These are phyloP conservation scores for Anastrepha obliqua DNA, from an alignment of 1,140 invertebrate genomes.

Conservation along the genomic window DNA sequence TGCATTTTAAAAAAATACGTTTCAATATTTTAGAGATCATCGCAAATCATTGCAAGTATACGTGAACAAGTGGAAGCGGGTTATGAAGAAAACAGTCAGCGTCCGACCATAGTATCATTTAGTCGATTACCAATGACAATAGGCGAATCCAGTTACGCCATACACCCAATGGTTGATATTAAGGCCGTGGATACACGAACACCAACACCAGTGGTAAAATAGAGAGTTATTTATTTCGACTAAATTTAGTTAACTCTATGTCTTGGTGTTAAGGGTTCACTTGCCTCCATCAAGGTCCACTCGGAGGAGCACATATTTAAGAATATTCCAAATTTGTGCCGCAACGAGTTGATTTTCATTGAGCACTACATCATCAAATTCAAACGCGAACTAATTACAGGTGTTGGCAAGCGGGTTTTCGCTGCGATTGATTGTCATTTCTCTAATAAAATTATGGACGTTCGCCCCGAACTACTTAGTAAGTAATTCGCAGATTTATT, in stretches of 20 bases:
- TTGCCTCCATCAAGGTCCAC: constrained; percentile 66
- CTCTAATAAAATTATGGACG: constrained; percentile 69
- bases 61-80: constrained; percentile 54
- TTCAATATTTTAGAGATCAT: constrained; percentile 63
- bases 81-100: not conserved
- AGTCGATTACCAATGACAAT: constrained; percentile 65
- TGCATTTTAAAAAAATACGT: not conserved
- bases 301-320: constrained; percentile 61
- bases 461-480: constrained; percentile 66
- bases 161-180: constrained; percentile 69
- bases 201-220: constrained; percentile 65
- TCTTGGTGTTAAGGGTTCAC: constrained; percentile 59
- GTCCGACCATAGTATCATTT: constrained; percentile 62
- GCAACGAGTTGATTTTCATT: constrained; percentile 67
- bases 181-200: constrained; percentile 62
- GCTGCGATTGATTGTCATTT: constrained; percentile 69
- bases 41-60: constrained; percentile 64
- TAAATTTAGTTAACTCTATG: not conserved
- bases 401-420: constrained; percentile 68
- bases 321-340: constrained; percentile 63
- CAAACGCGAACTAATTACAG: constrained; percentile 68
- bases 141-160: constrained; percentile 69
- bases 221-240: not conserved
- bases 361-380: constrained; percentile 71
- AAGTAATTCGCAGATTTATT: constrained; percentile 39